Base-by-base conservation (phyloP, 37 sponge, comb jelly and placozoan species). In the Hormiphora californensis region DNA sequence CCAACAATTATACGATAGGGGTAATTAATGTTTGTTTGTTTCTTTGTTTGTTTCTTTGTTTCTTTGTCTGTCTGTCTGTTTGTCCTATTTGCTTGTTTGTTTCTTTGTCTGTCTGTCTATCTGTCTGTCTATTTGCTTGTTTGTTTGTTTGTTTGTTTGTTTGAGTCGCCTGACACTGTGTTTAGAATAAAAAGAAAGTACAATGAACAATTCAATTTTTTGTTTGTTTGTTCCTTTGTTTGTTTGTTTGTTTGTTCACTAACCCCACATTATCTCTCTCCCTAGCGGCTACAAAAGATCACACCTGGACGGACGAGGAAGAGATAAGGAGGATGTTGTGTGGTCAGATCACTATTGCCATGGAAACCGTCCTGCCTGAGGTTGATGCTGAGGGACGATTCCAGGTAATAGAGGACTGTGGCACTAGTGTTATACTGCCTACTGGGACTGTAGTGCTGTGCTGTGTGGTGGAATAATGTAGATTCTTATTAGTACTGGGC, bases 381-480 rank as follows among this genome's bases (percentile, higher is more conserved):
- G 81, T 73, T 43, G 46, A 73, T 46, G 81, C 12, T 22, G 81
- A 73, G 35, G 81, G 81, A 3, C 43, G 81, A 39, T 73, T 43
- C 25, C 81, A 73, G 81, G 81, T 73, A 40, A 27, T 30, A 57
- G 59, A 57, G 59, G 28, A 57, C 11, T 30, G 19, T 57, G n/a
- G n/a, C n/a, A n/a, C n/a, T n/a, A n/a, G n/a, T n/a, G n/a, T n/a
- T n/a, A n/a, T n/a, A n/a, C n/a, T n/a, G n/a, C n/a, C n/a, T n/a
- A 46, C 11, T 46, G 51, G 11, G 51, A 46, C 51, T 17, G 51
- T 12, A 17, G 51, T 46, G 51, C 51, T 46, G 51, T 46, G 8
- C 51, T 17, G 51, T 46, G 11, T 46, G 8, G 11, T 17, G 51
- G 51, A 12, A 46, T 12, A 46, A 46, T 12, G 51, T 17, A 46